phyloP scores from a whole-genome alignment of 2,113 vertebrate genomes.

The Propithecus coquereli region DNA sequence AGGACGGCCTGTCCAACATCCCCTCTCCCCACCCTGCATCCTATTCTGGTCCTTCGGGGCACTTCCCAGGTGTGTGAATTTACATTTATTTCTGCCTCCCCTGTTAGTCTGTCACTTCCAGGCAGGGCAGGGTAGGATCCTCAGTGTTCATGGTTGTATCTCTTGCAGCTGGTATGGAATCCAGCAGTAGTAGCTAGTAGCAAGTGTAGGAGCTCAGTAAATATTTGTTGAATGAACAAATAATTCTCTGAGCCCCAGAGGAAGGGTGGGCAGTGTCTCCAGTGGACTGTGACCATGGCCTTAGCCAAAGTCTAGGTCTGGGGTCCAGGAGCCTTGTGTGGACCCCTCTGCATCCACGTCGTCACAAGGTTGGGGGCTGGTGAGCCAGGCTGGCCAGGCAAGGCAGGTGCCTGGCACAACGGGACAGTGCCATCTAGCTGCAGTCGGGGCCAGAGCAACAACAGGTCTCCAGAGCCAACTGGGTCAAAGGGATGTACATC shows the following conservation, averaged over 20 bases:
- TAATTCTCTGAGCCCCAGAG: not conserved
- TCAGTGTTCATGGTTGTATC: too few relatives aligned
- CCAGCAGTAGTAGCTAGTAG: not conserved
- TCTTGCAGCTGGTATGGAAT: not conserved
- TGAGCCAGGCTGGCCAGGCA: not conserved
- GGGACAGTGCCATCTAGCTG: constrained; percentile 12
- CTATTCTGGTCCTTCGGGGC: too few relatives aligned
- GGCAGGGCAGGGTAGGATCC: not conserved
- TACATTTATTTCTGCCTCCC: not conserved
- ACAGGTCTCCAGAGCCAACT: not conserved
- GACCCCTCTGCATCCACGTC: not conserved
- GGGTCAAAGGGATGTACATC: not conserved
- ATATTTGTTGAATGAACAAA: not conserved
- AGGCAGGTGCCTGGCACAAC: not conserved
- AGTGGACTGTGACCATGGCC: not conserved
- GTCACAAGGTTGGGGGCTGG: not conserved
- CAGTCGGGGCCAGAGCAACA: not conserved
- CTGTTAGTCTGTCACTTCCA: not conserved
- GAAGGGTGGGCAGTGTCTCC: not conserved
- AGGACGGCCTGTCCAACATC: not conserved
- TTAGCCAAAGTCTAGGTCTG: not conserved
- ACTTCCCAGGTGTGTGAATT: not conserved
- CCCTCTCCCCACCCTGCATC: not conserved
- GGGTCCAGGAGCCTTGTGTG: not conserved
- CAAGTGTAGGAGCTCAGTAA: not conserved